These are phyloP conservation scores for Coregonus suidteri DNA, from an alignment of 2,797 vertebrate genomes.

Conservation along the genomic window DNA sequence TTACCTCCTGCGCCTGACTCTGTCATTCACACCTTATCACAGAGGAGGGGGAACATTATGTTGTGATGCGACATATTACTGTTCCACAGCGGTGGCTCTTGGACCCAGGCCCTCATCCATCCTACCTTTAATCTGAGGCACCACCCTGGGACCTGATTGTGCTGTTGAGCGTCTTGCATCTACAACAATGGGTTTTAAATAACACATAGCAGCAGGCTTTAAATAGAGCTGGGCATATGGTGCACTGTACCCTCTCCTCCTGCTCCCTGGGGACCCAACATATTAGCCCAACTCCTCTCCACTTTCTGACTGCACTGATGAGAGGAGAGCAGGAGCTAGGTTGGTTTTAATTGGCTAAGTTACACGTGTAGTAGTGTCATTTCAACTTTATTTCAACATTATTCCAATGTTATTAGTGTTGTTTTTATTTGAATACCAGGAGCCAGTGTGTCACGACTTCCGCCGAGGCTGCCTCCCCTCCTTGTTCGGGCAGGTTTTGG, in stretches of 20 bases:
- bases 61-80: slow-evolving; percentile 22
- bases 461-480: too few species aligned
- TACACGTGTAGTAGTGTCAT: not conserved
- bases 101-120: slow-evolving; percentile 46
- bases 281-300: slow-evolving; percentile 41
- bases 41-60: not conserved
- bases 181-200: slow-evolving; percentile 57
- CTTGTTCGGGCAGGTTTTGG: too few species aligned
- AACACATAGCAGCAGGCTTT: slow-evolving; percentile 41
- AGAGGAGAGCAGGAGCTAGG: not conserved
- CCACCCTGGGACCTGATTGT: slow-evolving; percentile 48
- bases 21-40: too few species aligned
- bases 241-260: slow-evolving; percentile 32
- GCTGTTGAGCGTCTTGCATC: slow-evolving; percentile 40
- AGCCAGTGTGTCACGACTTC: too few species aligned
- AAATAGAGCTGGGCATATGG: slow-evolving; percentile 64
- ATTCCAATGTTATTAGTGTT: too few species aligned
- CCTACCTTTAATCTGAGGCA: slow-evolving; percentile 57
- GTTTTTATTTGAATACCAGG: too few species aligned
- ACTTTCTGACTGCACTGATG: slow-evolving; percentile 6
- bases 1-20: too few species aligned
- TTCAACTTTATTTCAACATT: not conserved
- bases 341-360: not conserved
- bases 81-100: slow-evolving; percentile 39
- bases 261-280: slow-evolving; percentile 36